Conservation (phyloP, 92 coral and sea anemone species). For the Porites lobata region DNA sequence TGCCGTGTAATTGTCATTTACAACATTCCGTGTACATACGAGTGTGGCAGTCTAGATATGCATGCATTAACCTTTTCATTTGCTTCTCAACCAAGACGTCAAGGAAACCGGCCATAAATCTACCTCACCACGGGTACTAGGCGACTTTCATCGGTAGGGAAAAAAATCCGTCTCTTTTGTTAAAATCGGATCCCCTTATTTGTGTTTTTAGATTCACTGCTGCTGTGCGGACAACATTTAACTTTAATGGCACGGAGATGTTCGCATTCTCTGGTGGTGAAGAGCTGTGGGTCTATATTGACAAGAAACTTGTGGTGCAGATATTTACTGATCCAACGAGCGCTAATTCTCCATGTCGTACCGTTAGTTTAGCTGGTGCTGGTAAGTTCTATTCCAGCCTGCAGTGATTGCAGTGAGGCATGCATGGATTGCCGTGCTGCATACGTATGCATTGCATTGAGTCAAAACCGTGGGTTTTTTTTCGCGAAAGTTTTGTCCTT, state of each 20-base stretch:
- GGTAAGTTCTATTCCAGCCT: not conserved
- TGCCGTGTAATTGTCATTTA: no score
- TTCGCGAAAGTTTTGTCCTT: not conserved
- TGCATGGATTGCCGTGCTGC: not conserved
- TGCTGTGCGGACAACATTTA: conserved; percentile 85
- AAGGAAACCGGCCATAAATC: no score
- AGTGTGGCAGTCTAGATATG: no score
- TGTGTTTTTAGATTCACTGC: conserved; percentile 79
- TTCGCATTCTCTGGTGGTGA: conserved; percentile 97
- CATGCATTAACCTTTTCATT: no score
- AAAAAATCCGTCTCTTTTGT: not conserved
- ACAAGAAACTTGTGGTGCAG: conserved; percentile 83
- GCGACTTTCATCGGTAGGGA: no score
- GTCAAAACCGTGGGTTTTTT: not conserved
- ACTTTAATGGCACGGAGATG: conserved; percentile 86
- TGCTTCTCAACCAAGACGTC: no score
- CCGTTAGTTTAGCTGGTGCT: conserved; percentile 58
- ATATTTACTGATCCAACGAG: conserved; percentile 82
- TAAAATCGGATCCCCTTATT: not conserved
- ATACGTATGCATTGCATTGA: not conserved
- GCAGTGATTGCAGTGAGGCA: not conserved
- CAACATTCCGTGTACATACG: no score
- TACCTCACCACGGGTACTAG: no score
- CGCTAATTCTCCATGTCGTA: conserved; percentile 78
- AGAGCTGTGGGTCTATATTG: conserved; percentile 93